Percentiles rank a stretch among this genome's conserved stretches.
Conservation (phyloP, 2,113 vertebrate species). For the Clarias macrocephalus region DNA sequence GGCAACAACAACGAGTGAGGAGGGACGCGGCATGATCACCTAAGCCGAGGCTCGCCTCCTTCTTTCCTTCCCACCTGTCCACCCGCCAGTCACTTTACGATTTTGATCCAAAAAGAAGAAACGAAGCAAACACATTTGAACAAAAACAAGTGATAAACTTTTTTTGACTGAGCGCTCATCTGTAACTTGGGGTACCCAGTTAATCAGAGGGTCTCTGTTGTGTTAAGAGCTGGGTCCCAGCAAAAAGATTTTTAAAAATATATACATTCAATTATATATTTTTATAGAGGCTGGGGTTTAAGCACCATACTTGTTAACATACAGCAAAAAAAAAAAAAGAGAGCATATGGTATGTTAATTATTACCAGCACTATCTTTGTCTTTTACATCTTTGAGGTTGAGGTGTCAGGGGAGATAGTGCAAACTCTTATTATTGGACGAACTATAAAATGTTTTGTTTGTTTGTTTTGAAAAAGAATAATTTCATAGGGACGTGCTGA, state of each 20-base stretch:
- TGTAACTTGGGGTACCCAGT: slow-evolving; percentile 63
- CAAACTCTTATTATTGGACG: slow-evolving; percentile 61
- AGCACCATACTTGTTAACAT: slow-evolving; percentile 62
- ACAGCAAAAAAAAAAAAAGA: slow-evolving; percentile 46
- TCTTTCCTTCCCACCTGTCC: slow-evolving; percentile 67
- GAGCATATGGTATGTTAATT: slow-evolving; percentile 60
- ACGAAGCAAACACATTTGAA: slow-evolving; percentile 44
- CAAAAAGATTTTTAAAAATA: slow-evolving; percentile 67
- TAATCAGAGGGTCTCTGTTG: slow-evolving; percentile 59
- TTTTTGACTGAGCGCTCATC: slow-evolving; percentile 71
- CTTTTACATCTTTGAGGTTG: slow-evolving; percentile 61
- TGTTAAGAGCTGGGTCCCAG: slow-evolving; percentile 56
- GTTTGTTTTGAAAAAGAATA: slow-evolving; percentile 58
- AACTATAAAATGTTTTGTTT: slow-evolving; percentile 53
- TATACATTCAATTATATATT: slow-evolving; percentile 72
- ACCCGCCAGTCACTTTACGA: slow-evolving; percentile 69
- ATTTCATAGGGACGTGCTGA: slow-evolving; percentile 60
- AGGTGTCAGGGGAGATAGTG: slow-evolving; percentile 57
- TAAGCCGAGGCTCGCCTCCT: slow-evolving; percentile 73
- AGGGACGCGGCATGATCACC: slow-evolving; percentile 58
- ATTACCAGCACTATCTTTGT: slow-evolving; percentile 59
- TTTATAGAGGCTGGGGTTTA: slow-evolving; percentile 70
- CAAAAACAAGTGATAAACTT: slow-evolving; percentile 59
- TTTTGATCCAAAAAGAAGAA: slow-evolving; percentile 58
- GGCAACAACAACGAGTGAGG: slow-evolving; percentile 92